phyloP scores from a whole-genome alignment of 2,113 vertebrate genomes.

The Oophaga pumilio region DNA sequence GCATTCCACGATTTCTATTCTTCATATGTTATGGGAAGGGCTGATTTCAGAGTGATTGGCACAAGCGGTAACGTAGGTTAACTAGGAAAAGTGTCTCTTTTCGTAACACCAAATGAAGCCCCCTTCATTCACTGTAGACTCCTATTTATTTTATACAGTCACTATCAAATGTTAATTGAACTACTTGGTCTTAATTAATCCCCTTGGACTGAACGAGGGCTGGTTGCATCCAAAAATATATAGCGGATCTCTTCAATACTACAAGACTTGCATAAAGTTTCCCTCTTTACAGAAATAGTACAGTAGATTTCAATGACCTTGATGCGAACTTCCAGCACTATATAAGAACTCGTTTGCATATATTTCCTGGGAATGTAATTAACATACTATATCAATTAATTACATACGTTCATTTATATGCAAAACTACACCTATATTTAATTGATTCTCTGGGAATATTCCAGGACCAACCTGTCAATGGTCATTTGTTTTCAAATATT shows the following conservation, averaged over 20 bases:
- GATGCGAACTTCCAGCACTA: neutral
- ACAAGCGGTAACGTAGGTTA: no score
- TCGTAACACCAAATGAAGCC: no score
- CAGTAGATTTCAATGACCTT: neutral
- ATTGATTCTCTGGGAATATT: conserved; percentile 7
- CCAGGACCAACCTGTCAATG: neutral
- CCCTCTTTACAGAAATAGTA: neutral
- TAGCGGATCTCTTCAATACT: neutral
- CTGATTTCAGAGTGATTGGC: no score
- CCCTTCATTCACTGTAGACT: neutral
- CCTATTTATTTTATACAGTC: neutral
- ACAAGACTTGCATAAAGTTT: neutral
- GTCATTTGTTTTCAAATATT: neutral
- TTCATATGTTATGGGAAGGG: no score
- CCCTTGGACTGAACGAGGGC: neutral
- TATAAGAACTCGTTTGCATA: conserved; percentile 3
- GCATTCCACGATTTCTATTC: no score
- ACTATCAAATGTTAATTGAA: neutral
- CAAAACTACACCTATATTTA: neutral
- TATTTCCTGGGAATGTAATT: neutral
- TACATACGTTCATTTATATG: conserved; percentile 20
- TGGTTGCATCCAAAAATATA: neutral
- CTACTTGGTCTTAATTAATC: neutral
- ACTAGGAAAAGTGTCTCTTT: no score
- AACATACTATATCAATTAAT: conserved; percentile 11